These are phyloP conservation scores for Ornithorhynchus anatinus DNA, from an alignment of 2,113 vertebrate species.

Conservation along the genomic window DNA sequence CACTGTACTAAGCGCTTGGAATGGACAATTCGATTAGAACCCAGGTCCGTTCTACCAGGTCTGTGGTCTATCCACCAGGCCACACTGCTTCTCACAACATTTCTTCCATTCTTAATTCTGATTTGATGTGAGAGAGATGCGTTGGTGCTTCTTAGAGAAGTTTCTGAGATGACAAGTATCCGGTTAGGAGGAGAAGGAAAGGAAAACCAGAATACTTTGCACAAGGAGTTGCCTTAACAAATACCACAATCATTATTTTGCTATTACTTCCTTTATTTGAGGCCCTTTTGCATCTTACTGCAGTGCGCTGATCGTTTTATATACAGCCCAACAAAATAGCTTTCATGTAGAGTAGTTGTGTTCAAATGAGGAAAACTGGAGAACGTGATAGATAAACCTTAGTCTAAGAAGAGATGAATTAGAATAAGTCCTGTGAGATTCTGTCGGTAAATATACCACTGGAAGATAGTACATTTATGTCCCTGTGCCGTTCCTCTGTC, in stretches of 20 bases:
- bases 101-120: too few species aligned
- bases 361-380: constrained; percentile 30
- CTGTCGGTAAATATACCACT: constrained; percentile 62
- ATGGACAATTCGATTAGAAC: too few species aligned
- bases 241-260: too few species aligned
- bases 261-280: constrained; percentile 64
- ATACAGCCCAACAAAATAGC: constrained; percentile 39
- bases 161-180: neutral
- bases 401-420: constrained; percentile 27
- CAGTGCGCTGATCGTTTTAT: constrained; percentile 21
- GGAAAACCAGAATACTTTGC: constrained; percentile 14
- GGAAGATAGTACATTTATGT: constrained; percentile 45
- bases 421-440: constrained; percentile 38
- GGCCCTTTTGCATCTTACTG: constrained; percentile 31
- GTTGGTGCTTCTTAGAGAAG: constrained; percentile 4
- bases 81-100: too few species aligned
- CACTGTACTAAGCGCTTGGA: too few species aligned
- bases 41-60: too few species aligned
- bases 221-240: constrained; percentile 7
- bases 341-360: constrained; percentile 9
- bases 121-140: too few species aligned
- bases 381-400: constrained; percentile 7
- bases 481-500: constrained; percentile 1
- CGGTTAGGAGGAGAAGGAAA: constrained; percentile 8
- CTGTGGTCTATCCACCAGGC: too few species aligned